Evolutionary conservation across 2,888 invertebrate species (phyloP).

Genomic region (Aquatica leii): DNA sequence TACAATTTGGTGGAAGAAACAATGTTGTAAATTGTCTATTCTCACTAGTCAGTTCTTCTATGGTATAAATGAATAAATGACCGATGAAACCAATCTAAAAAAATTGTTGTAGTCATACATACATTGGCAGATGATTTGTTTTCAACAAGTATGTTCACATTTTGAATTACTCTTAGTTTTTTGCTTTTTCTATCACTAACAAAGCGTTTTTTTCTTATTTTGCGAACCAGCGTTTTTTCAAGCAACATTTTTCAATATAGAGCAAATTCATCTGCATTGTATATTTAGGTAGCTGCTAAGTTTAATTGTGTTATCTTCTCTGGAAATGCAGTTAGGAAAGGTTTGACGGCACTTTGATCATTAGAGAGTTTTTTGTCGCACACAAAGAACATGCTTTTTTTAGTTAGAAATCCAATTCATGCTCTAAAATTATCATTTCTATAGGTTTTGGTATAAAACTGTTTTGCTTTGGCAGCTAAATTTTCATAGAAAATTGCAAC

Average conservation of each 20-base stretch:
- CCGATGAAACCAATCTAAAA: not conserved
- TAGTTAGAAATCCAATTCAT: not conserved
- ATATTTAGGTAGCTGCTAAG: not conserved
- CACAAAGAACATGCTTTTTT: not conserved
- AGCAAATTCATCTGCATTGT: not conserved
- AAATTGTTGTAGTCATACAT: not conserved
- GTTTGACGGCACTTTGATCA: not conserved
- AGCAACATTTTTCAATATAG: not conserved
- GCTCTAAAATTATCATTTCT: not conserved
- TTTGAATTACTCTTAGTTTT: not conserved
- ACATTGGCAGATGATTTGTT: not conserved
- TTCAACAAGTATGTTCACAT: not conserved
- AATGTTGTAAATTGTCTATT: no score
- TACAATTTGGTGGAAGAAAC: no score
- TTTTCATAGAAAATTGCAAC: not conserved
- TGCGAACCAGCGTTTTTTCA: not conserved
- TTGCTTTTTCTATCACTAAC: not conserved
- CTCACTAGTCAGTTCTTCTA: no score
- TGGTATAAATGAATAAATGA: no score
- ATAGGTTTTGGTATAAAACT: not conserved
- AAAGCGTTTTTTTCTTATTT: no score
- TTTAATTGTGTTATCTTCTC: constrained; percentile 2
- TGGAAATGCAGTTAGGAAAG: not conserved
- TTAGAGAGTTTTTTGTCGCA: not conserved
- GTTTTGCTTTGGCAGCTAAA: not conserved